Percentiles rank a stretch among this genome's conserved stretches.
Conservation (phyloP, 1,140 invertebrate species). For the Platorchestia sp. region DNA sequence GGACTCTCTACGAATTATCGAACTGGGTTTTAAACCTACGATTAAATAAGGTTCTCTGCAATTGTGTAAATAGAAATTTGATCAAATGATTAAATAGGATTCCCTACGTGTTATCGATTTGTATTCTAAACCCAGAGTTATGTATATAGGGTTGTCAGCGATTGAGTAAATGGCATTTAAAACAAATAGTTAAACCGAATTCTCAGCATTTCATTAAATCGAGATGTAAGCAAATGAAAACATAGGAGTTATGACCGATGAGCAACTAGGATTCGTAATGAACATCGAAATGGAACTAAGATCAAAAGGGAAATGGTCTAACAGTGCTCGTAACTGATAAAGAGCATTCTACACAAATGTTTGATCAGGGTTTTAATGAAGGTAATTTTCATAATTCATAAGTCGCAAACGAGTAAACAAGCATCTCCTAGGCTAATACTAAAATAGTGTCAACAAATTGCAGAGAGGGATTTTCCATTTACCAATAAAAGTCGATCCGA, state of each 20-base stretch:
- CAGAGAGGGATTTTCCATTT: neutral
- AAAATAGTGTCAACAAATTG: neutral
- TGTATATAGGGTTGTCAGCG: neutral
- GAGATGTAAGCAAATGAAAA: neutral
- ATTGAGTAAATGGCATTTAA: neutral
- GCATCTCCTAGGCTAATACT: neutral
- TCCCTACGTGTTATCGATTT: neutral
- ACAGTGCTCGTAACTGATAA: too few species aligned
- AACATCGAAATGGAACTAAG: too few species aligned
- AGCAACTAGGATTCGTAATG: too few species aligned
- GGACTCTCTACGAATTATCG: neutral
- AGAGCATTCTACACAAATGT: too few species aligned
- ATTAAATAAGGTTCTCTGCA: too few species aligned
- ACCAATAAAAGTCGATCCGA: neutral
- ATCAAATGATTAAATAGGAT: neutral
- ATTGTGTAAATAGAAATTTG: too few species aligned
- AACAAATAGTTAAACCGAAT: neutral
- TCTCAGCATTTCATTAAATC: neutral
- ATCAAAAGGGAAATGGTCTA: too few species aligned
- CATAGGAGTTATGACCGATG: too few species aligned
- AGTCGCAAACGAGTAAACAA: neutral
- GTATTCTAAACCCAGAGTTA: neutral
- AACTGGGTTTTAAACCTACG: neutral
- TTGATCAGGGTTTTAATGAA: neutral
- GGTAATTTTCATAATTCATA: neutral